Conservation (phyloP, 2,888 invertebrate species). For the Panzeria rudis region DNA sequence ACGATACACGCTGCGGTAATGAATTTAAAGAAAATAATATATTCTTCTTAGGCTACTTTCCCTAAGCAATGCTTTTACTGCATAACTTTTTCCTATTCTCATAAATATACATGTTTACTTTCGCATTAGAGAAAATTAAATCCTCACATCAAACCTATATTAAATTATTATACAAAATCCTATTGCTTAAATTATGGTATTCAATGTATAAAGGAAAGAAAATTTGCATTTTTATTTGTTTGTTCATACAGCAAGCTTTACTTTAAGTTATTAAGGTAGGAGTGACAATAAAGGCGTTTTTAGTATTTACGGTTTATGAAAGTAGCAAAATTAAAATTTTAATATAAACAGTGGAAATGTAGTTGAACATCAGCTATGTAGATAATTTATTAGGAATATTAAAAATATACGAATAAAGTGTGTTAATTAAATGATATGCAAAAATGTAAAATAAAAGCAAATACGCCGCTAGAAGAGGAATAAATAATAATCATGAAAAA, state of each 20-base stretch:
- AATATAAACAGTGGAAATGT: neutral
- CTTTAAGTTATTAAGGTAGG: neutral
- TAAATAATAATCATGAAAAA: too few relatives aligned
- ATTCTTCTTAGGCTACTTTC: too few relatives aligned
- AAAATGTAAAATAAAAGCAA: neutral
- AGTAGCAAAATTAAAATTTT: neutral
- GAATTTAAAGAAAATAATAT: too few relatives aligned
- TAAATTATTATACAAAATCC: neutral
- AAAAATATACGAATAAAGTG: neutral
- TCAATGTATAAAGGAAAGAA: neutral
- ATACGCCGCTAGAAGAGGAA: too few relatives aligned
- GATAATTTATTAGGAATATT: neutral
- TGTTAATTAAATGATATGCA: neutral
- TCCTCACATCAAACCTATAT: neutral
- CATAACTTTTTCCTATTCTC: too few relatives aligned
- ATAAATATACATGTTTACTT: too few relatives aligned
- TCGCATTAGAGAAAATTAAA: neutral
- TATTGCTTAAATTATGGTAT: neutral
- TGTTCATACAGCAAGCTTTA: neutral
- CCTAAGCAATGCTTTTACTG: too few relatives aligned
- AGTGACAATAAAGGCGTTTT: neutral
- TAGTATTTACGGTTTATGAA: neutral
- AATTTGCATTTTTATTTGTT: neutral
- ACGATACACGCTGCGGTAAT: too few relatives aligned
- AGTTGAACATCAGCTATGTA: neutral